These are phyloP conservation scores for Aphodius granarius DNA, from an alignment of 2,888 invertebrate genomes.

Conservation along the genomic window DNA sequence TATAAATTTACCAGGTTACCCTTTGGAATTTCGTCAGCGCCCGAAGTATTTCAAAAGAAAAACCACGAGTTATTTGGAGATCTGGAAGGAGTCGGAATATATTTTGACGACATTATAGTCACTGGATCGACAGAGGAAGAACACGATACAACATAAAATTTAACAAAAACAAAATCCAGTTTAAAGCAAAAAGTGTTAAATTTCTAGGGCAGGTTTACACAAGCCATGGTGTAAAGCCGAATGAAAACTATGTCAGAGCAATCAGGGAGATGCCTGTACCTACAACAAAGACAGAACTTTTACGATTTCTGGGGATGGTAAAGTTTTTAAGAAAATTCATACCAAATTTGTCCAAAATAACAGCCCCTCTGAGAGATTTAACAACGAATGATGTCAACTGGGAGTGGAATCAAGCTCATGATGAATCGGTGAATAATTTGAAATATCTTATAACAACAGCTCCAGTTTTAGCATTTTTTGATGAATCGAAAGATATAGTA, in stretches of 20 bases:
- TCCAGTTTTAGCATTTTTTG: constrained; percentile 36
- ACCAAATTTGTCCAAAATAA: constrained; percentile 31
- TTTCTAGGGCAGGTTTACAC: constrained; percentile 37
- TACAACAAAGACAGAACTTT: constrained; percentile 27
- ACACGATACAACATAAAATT: constrained; percentile 42
- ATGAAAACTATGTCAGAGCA: constrained; percentile 27
- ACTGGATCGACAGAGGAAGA: constrained; percentile 28
- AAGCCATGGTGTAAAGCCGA: constrained; percentile 27
- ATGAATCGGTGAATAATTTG: constrained; percentile 21
- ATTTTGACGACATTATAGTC: constrained; percentile 42
- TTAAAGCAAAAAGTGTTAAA: constrained; percentile 33
- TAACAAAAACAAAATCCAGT: constrained; percentile 39
- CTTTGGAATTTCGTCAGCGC: constrained; percentile 31
- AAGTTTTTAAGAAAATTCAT: constrained; percentile 33
- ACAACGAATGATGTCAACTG: constrained; percentile 28
- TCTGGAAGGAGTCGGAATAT: constrained; percentile 38
- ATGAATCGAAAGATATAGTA: constrained; percentile 35
- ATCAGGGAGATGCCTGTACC: constrained; percentile 28
- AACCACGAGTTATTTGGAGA: constrained; percentile 44
- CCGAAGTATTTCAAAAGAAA: constrained; percentile 42
- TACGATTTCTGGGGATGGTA: constrained; percentile 31
- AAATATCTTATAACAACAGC: constrained; percentile 34
- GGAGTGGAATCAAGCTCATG: constrained; percentile 21
- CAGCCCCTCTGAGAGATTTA: constrained; percentile 30
- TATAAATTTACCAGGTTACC: constrained; percentile 33